Percentiles rank a stretch among this genome's conserved stretches.
Evolutionary conservation across 2,797 vertebrate species (phyloP).

Genomic region (Prionace glauca): DNA sequence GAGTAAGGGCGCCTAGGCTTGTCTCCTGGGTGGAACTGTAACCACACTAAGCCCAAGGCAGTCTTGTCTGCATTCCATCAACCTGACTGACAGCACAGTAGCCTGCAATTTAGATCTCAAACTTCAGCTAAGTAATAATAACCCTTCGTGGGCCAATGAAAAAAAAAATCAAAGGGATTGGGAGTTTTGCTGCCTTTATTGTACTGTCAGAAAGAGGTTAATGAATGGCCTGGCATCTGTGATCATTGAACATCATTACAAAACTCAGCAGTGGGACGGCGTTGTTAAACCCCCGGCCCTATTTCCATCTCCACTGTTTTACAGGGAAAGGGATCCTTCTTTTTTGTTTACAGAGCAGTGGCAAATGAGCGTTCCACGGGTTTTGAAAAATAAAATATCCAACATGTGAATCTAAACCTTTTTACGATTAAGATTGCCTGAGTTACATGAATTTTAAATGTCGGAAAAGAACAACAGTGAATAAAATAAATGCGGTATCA

Average conservation of each 20-base stretch:
- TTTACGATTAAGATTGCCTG: background rate
- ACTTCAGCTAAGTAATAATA: slow-evolving; percentile 50
- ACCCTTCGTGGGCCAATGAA: slow-evolving; percentile 41
- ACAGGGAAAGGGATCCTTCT: background rate
- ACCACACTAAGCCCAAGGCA: slow-evolving; percentile 55
- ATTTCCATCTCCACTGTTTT: slow-evolving; percentile 40
- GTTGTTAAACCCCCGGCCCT: background rate
- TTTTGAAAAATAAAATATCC: background rate
- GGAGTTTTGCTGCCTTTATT: slow-evolving; percentile 49
- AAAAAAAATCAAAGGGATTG: slow-evolving; percentile 44
- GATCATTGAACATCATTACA: slow-evolving; percentile 46
- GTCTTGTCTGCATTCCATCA: slow-evolving; percentile 65
- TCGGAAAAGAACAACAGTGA: background rate
- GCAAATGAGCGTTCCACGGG: background rate
- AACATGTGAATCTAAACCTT: background rate
- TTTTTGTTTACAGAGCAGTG: background rate
- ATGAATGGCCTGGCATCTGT: slow-evolving; percentile 49
- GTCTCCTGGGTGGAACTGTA: slow-evolving; percentile 58
- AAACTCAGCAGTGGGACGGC: background rate
- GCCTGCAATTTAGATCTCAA: slow-evolving; percentile 46
- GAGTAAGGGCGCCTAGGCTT: slow-evolving; percentile 61
- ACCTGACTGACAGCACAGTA: slow-evolving; percentile 56
- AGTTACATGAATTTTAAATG: background rate
- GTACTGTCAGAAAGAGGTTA: slow-evolving; percentile 50
- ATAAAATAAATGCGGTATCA: background rate